Evolutionary conservation across 2,888 invertebrate species (phyloP), one percentile per base, ranked within the genome.

Genomic region (Strigamia crassipes): DNA sequence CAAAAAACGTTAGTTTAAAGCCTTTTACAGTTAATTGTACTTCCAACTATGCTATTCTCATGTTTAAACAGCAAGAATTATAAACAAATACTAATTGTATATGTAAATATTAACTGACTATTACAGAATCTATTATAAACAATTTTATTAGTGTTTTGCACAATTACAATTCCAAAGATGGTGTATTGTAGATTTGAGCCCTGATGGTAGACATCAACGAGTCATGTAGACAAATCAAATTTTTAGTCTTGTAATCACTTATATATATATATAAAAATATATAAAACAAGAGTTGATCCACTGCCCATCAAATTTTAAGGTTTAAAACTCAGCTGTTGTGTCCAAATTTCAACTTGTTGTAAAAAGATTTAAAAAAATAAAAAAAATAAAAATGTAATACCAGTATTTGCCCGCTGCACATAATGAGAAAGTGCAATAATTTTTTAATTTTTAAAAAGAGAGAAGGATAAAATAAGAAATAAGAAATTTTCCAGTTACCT

Each of bases 1-100:
- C 31, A 27, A 73, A 73, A 31, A 31, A 73, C 27, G 27, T 73
- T 31, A 31, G 27, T 73, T 73, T 31, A 73, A 73, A 31, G 73
- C 73, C 73, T 73, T 73, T 73, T 73, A 31, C 73, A 73, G 73
- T 73, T 73, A 31, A 73, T 73, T 73, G 73, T 73, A 73, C 73
- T 73, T 73, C 73, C 73, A 73, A 73, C 73, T 73, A 73, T 73
- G 73, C 73, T 73, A 73, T 73, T 73, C 73, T 73, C 73, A 31
- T 73, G 73, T 73, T 73, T 73, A 73, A 73, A 31, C 73, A 73
- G 73, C 73, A 23, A 73, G 8, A 31, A 31, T 15, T 73, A 56
- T 56, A 56, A 73, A 73, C 73, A 73, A 38, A 73, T 31, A 73
- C 73, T 73, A 23, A 73, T 31, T 73, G 73, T 73, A 73, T 12